Conservation (phyloP, 1,140 invertebrate species). For the Muscidifurax raptorellus region DNA sequence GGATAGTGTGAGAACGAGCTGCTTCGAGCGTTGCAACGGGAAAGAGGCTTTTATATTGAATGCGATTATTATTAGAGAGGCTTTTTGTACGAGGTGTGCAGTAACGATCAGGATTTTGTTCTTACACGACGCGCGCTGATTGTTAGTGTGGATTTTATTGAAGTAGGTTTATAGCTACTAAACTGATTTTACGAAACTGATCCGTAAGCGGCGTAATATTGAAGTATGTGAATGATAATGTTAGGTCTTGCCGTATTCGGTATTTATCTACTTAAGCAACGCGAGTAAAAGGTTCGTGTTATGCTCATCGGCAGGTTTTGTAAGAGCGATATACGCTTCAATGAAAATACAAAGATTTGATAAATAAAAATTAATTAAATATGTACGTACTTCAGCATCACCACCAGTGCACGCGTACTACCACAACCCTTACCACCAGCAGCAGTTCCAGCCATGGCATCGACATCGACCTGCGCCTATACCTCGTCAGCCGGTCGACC, state of each 20-base stretch:
- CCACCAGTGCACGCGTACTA: conserved; percentile 47
- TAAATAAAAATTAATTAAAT: too few relatives aligned
- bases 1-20: neutral
- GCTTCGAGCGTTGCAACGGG: neutral
- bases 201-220: neutral
- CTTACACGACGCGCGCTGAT: neutral
- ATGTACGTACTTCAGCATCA: neutral
- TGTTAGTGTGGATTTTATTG: neutral
- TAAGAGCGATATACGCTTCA: neutral
- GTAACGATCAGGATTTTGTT: neutral
- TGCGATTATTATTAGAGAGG: neutral
- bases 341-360: too few relatives aligned
- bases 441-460: conserved; percentile 59
- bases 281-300: neutral
- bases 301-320: too few relatives aligned
- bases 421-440: conserved; percentile 42
- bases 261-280: neutral
- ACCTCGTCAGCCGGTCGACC: conserved; percentile 77
- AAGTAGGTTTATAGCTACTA: neutral
- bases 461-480: conserved; percentile 23
- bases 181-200: neutral
- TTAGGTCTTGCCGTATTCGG: neutral
- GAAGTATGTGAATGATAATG: neutral
- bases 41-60: neutral
- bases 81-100: neutral